Base-by-base conservation (phyloP, 2,797 vertebrate species). In the Sus cebifrons region DNA sequence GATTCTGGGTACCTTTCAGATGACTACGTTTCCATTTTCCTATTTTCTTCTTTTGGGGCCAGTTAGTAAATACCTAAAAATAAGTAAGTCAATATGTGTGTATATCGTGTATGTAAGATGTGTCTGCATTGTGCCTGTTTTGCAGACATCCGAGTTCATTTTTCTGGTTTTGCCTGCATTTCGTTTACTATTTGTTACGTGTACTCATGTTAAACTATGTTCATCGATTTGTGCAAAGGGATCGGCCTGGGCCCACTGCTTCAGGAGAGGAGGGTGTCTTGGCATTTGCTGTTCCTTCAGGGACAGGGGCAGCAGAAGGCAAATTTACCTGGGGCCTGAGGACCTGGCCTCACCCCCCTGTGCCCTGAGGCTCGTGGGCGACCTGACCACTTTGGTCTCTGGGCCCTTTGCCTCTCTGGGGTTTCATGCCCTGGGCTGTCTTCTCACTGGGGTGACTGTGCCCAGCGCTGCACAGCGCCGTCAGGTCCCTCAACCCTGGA, bases 221-320 rank as follows among this genome's bases (percentile, higher is more conserved):
- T 10, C 3, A 0, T 7, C 1, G 0, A 1, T 21, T 52, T n/a
- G 17, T 16, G 15, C 9, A 20, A 0, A 9, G 8, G 32, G 6
- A 14, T 4, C 1, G 0, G 8, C 13, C 3, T 27, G 13, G 2
- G 21, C 11, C 23, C 1, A 0, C 13, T 44, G 52, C 27, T 4
- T 2, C 3, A 2, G 0, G 36, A 18, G 15, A 1, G 49, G 29
- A 1, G 1, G 29, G 20, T 2, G 0, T 6, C 13, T 27, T 2
- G 40, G 23, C 15, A 14, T 25, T 8, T 6, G 13, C 36, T 0
- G 23, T 3, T 2, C n/a, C 23, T n/a, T 32, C 13, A 0, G 60
- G 44, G 6, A 32, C 0, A 12, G 73, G 56, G 13, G 18, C 27
- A 2, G 15, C 16, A 8, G 29, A 2, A 23, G 36, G 56, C 71